phyloP scores from a whole-genome alignment of 2,797 vertebrate species.

The Malurus splendens region DNA sequence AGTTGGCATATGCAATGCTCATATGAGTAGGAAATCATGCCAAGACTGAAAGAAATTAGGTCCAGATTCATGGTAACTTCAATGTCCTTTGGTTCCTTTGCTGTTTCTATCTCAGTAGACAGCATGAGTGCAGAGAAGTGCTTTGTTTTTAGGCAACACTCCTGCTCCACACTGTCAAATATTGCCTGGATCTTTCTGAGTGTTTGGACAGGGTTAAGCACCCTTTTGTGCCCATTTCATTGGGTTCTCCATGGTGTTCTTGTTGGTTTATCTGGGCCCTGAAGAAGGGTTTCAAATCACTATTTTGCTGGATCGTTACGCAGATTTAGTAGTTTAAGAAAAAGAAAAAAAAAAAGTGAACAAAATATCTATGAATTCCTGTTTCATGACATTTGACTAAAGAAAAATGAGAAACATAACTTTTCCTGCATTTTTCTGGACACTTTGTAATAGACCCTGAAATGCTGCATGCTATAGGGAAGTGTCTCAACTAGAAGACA shows the following conservation, averaged over 20 bases:
- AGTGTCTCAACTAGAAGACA: background rate
- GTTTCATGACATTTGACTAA: background rate
- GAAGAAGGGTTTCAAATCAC: background rate
- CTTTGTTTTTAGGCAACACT: background rate
- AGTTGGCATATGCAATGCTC: background rate
- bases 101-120: background rate
- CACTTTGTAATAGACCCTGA: background rate
- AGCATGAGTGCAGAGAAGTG: background rate
- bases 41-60: background rate
- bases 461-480: background rate
- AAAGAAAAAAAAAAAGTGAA: background rate
- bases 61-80: background rate
- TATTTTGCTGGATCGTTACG: background rate
- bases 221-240: fast-evolving
- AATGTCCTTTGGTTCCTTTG: background rate
- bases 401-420: background rate
- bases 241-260: background rate
- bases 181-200: background rate
- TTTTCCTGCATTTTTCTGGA: background rate
- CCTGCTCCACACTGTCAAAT: background rate
- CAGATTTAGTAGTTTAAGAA: background rate
- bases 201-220: background rate
- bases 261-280: background rate
- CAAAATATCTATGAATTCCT: background rate
- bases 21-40: background rate